phyloP scores from a whole-genome alignment of 2,113 vertebrate species.

The Prochilodus magdalenae region DNA sequence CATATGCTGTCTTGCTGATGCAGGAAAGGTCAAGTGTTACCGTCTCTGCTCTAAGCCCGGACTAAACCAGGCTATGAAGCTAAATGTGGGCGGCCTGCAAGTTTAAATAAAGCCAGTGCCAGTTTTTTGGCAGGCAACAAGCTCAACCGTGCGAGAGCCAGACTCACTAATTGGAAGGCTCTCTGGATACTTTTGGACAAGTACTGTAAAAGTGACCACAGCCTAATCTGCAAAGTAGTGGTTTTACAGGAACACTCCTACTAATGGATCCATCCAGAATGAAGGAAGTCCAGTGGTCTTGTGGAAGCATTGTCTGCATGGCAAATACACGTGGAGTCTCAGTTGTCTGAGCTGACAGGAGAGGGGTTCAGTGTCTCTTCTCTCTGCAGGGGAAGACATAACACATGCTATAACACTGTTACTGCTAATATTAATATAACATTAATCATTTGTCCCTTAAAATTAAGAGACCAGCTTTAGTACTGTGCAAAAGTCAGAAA shows the following conservation, averaged over 20 bases:
- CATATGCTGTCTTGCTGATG: too few relatives aligned
- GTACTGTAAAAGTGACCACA: not conserved
- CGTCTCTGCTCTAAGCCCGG: too few relatives aligned
- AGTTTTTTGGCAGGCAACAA: too few relatives aligned
- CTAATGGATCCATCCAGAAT: not conserved
- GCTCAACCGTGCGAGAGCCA: too few relatives aligned
- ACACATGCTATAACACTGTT: not conserved
- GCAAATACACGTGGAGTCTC: slow-evolving; percentile 25
- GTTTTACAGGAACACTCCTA: not conserved
- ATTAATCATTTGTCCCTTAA: too few relatives aligned
- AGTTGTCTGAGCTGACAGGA: slow-evolving; percentile 54
- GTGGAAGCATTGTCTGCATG: not conserved
- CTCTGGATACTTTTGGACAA: not conserved
- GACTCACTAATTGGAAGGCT: too few relatives aligned
- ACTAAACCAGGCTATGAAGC: too few relatives aligned
- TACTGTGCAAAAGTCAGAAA: too few relatives aligned
- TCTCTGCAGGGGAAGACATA: slow-evolving; percentile 64
- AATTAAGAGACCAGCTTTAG: too few relatives aligned
- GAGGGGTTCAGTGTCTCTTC: slow-evolving; percentile 60
- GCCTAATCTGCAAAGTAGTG: not conserved
- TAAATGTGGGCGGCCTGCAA: too few relatives aligned
- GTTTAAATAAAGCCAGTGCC: too few relatives aligned
- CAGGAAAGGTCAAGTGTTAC: too few relatives aligned
- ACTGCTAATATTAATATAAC: not conserved
- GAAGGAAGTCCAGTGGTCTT: not conserved